phyloP scores from a whole-genome alignment of 2,113 vertebrate species.

The Aphelocoma coerulescens region DNA sequence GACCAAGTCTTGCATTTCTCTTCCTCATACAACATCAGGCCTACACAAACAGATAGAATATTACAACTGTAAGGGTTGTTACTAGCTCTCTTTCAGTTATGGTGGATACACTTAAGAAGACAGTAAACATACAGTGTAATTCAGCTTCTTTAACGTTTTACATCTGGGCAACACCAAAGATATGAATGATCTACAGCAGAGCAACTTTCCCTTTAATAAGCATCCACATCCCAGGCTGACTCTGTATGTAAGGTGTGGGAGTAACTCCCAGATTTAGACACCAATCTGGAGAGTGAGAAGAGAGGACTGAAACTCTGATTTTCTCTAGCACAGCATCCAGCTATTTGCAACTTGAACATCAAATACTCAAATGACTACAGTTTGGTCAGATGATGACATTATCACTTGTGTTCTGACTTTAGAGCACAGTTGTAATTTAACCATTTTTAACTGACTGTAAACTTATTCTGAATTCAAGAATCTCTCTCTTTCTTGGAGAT shows the following conservation, averaged over 20 bases:
- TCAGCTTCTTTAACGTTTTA: neutral
- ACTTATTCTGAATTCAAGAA: neutral
- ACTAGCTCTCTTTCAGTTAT: neutral
- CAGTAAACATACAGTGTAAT: neutral
- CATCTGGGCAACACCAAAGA: neutral
- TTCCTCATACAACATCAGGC: neutral
- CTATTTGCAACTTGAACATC: slow-evolving; percentile 14
- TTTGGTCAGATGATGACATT: slow-evolving; percentile 5
- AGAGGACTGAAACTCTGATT: slow-evolving; percentile 50
- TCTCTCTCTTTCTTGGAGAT: neutral
- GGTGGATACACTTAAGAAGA: neutral
- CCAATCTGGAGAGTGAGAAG: slow-evolving; percentile 29
- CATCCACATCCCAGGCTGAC: slow-evolving; percentile 15
- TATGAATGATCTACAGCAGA: neutral
- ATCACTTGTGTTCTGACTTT: neutral
- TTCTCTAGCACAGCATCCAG: slow-evolving; percentile 26
- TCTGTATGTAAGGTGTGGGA: slow-evolving; percentile 53
- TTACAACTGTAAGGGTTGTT: neutral
- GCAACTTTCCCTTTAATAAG: slow-evolving; percentile 57
- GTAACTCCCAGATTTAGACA: slow-evolving; percentile 66
- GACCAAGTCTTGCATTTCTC: neutral
- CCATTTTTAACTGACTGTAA: neutral
- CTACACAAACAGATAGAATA: neutral
- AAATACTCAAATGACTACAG: neutral
- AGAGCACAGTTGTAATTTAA: neutral